Evolutionary conservation across 2,113 vertebrate genomes (phyloP).

Genomic region (Lepus europaeus): DNA sequence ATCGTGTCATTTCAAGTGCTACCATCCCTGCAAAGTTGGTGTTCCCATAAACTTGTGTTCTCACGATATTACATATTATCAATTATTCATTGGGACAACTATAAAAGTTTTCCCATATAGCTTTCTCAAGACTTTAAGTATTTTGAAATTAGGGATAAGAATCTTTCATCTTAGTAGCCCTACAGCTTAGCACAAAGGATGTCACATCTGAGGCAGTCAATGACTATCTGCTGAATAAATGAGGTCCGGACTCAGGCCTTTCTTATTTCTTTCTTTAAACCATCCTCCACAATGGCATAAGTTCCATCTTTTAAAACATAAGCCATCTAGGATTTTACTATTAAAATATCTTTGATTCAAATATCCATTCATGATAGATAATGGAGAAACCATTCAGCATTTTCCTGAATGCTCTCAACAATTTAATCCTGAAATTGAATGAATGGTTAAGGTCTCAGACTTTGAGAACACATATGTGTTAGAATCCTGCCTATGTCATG

Average conservation of each 20-base stretch:
- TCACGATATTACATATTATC: neutral
- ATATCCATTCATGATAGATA: neutral
- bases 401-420: neutral
- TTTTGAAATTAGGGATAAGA: conserved; percentile 37
- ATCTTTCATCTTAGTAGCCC: neutral
- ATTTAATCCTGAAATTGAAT: neutral
- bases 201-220: neutral
- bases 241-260: neutral
- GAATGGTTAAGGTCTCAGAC: conserved; percentile 8
- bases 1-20: neutral
- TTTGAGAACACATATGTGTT: neutral
- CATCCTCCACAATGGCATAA: neutral
- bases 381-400: neutral
- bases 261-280: conserved; percentile 3
- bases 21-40: neutral
- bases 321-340: neutral
- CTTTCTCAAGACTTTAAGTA: neutral
- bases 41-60: neutral
- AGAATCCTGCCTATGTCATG: neutral
- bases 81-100: neutral
- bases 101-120: neutral
- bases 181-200: neutral
- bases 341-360: neutral
- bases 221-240: neutral
- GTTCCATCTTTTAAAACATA: conserved; percentile 17